Evolutionary conservation across 2,888 invertebrate genomes (phyloP), one percentile per base, ranked within the genome.

Genomic region (Nemotelus nigrinus): DNA sequence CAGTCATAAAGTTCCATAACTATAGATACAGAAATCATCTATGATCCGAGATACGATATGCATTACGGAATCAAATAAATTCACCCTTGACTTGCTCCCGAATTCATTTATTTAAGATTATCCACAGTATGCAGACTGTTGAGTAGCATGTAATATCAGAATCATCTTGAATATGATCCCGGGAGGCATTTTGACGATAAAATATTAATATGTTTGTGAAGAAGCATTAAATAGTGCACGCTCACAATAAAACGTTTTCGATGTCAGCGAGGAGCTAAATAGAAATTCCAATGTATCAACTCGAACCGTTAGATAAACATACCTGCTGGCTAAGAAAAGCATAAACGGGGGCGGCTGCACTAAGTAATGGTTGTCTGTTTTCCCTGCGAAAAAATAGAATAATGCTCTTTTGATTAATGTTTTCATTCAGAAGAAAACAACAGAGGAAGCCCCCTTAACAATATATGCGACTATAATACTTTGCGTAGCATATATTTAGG

Each of bases 21-120:
- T 25, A 25, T 25, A 25, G 0, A 25, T 25, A 25, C 25, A 25
- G 25, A 25, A 25, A 25, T 25, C 25, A 25, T 25, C 25, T 25
- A 25, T 25, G 25, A 25, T 25, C 25, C 25, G 25, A 25, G 25
- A 25, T 25, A 25, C 25, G 67, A 67, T 67, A 67, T 25, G 1
- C 47, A 50, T 72, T 47, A 74, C 47, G 3, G 74, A 74, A 74
- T 74, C 74, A 74, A 74, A 74, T 74, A 60, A 74, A 60, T 74
- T 74, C 74, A 74, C 60, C 74, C 74, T 60, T 74, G 60, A 74
- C 43, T 74, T 74, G 74, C 25, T 74, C 63, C 48, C 74, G 60
- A 74, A 74, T 63, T 74, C 74, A 74, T 74, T 74, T 74, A 60
- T 74, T 74, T 60, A 74, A 74, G 74, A 74, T 74, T 74, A 74